phyloP scores from a whole-genome alignment of 1,140 invertebrate genomes.

The Drosophila micromelanica region DNA sequence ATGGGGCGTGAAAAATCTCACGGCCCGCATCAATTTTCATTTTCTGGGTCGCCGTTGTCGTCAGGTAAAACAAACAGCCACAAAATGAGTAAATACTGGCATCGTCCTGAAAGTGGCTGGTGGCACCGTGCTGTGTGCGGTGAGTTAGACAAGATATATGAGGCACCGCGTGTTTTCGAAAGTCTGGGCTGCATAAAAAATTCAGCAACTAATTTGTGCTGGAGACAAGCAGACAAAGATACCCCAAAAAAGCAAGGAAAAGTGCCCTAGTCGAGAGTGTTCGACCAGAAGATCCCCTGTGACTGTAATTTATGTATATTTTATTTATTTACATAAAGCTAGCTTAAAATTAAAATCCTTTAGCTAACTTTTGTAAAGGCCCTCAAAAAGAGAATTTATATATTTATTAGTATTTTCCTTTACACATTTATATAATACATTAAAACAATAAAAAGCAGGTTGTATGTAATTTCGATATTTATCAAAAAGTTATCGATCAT shows the following conservation, averaged over 20 bases:
- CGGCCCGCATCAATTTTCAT: slow-evolving; percentile 69
- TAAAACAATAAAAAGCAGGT: no score
- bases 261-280: not conserved
- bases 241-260: no score
- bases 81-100: slow-evolving; percentile 50
- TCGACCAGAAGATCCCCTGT: not conserved
- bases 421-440: no score
- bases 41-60: slow-evolving; percentile 39
- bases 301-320: not conserved
- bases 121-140: not conserved
- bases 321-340: not conserved
- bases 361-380: not conserved
- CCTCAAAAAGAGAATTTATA: no score
- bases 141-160: slow-evolving; percentile 39
- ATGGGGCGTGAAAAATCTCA: slow-evolving; percentile 74
- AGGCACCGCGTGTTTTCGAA: slow-evolving; percentile 11
- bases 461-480: no score
- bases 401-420: no score
- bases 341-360: not conserved
- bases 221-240: slow-evolving; percentile 2
- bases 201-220: slow-evolving; percentile 71
- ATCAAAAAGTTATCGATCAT: no score
- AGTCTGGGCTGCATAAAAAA: slow-evolving; percentile 58
- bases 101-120: slow-evolving; percentile 13
- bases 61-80: slow-evolving; percentile 25